These are phyloP conservation scores for Gopherus evgoodei DNA, from an alignment of 2,113 vertebrate species.

Conservation along the genomic window DNA sequence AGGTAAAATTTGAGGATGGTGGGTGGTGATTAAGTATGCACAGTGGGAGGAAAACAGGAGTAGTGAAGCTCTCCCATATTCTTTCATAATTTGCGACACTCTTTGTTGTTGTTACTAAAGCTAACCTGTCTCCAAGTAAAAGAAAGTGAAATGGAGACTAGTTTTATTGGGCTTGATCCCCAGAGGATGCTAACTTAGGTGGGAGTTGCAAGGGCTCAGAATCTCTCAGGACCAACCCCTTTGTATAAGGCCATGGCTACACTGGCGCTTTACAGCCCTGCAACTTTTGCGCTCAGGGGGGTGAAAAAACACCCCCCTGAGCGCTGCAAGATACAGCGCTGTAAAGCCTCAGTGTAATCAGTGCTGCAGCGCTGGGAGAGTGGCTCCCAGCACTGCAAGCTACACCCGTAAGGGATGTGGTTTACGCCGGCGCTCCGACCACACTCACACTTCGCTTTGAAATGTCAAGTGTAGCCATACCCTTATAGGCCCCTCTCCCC, in stretches of 20 bases:
- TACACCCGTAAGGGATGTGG: too few species aligned
- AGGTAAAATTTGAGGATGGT: fast-evolving
- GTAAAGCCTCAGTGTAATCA: too few species aligned
- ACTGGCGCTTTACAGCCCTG: too few species aligned
- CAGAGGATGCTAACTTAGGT: neutral
- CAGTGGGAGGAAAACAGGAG: neutral
- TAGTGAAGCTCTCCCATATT: neutral
- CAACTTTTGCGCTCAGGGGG: too few species aligned
- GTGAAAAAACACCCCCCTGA: too few species aligned
- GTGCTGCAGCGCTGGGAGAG: too few species aligned
- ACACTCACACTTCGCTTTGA: too few species aligned
- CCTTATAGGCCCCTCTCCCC: too few species aligned
- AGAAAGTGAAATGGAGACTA: neutral
- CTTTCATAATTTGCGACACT: neutral
- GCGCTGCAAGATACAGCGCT: too few species aligned
- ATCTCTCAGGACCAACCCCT: neutral
- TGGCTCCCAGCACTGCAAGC: too few species aligned
- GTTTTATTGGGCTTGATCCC: neutral
- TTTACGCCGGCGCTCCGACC: too few species aligned
- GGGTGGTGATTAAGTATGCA: neutral
- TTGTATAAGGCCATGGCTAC: neutral
- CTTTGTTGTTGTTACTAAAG: neutral
- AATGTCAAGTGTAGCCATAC: too few species aligned
- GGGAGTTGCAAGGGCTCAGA: neutral
- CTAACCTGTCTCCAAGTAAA: neutral